Conservation (phyloP, 2,888 invertebrate genomes). For the Drosophila neotestacea region DNA sequence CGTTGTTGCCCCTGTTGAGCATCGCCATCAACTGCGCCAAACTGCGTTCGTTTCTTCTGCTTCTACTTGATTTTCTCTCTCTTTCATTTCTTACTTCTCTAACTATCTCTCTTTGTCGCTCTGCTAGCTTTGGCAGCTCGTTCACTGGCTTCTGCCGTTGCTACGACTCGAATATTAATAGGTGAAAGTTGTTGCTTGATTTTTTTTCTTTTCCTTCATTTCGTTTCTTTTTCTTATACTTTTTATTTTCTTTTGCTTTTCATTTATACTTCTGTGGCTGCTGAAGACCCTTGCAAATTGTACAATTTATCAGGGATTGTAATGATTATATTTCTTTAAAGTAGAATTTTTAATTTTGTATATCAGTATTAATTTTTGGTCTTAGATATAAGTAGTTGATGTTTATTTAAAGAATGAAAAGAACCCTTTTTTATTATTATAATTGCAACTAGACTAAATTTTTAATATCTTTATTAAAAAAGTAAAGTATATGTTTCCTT, state of each 20-base stretch:
- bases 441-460: too few species aligned
- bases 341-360: too few species aligned
- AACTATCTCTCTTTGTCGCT: background rate
- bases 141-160: conserved; percentile 60
- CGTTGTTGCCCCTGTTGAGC: conserved; percentile 67
- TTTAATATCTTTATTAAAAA: too few species aligned
- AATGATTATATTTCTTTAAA: too few species aligned
- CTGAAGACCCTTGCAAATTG: conserved; percentile 40
- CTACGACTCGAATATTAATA: conserved; percentile 84
- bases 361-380: too few species aligned
- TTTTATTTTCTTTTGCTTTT: conserved; percentile 41
- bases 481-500: conserved; percentile 59
- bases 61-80: conserved; percentile 45
- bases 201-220: conserved; percentile 54
- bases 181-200: conserved; percentile 83
- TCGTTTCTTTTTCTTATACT: conserved; percentile 45
- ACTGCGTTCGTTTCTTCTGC: conserved; percentile 51
- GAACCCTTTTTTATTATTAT: too few species aligned
- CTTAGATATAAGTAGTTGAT: too few species aligned
- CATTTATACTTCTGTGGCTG: conserved; percentile 16
- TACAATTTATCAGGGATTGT: conserved; percentile 18
- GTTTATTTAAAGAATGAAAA: too few species aligned
- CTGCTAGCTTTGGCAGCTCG: conserved; percentile 48
- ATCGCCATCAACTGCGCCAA: conserved; percentile 64
- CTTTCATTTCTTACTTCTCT: background rate